Evolutionary conservation across 2,797 vertebrate species (phyloP), one percentile per base, ranked within the genome.

Genomic region (Chelidonichthys spinosus): DNA sequence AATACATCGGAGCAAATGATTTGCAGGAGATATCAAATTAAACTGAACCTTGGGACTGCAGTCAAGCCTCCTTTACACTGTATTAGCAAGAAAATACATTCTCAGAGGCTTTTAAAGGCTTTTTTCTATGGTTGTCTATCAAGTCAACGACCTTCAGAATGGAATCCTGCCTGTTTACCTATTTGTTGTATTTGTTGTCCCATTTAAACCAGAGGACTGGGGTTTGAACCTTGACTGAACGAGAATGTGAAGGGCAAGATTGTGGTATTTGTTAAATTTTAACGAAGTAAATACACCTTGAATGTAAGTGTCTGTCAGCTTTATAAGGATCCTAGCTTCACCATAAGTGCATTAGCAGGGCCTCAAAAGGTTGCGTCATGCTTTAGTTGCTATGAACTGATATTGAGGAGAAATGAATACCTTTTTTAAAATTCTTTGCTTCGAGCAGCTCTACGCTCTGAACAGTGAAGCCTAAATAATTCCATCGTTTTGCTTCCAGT

Each of bases 1-100:
- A 59, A n/a, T 47, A 6, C 49, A 33, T 46, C 35, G 2, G 10
- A 46, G 13, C 9, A 40, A n/a, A 17, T 18, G 5, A 14, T 14
- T 70, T 15, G 40, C 18, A 11, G 40, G 6, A 69, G 59, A 56
- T 64, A 9, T 63, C 66, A 35, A 80, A 55, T 77, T 67, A 66
- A 62, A 67, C 7, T n/a, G 32, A 69, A 59, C 42, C 14, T 39
- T n/a, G 43, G 42, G n/a, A 66, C 60, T 35, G 50, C 4, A 37
- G 40, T 40, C 39, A 7, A 15, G 6, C 62, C 47, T 49, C 17
- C 14, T 69, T 64, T 58, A n/a, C 40, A 64, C 14, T 43, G 14
- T 32, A 11, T 65, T 49, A 63, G 68, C 49, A 68, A 63, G 54
- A 52, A 73, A 33, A 61, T 35, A 58, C 35, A 66, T 54, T 36